Evolutionary conservation across 2,888 invertebrate species (phyloP).

Genomic region (Troilus luridus): DNA sequence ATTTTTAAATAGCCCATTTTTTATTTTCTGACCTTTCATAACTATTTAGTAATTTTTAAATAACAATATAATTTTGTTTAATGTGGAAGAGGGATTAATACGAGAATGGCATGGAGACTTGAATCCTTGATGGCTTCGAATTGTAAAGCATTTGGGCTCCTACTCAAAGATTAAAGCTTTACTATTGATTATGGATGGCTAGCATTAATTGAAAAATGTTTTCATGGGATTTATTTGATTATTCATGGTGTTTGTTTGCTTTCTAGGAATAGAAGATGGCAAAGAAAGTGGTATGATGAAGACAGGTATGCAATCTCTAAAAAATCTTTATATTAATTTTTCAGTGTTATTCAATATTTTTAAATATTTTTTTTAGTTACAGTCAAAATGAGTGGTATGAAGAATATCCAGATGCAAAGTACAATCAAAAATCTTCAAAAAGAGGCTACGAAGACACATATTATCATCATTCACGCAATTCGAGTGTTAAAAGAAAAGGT

Average conservation of each 20-base stretch:
- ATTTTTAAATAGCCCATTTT: no score
- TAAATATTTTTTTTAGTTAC: constrained; percentile 67
- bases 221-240: background rate
- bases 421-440: constrained; percentile 60
- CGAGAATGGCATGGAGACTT: no score
- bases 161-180: background rate
- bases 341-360: background rate
- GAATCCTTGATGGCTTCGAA: no score
- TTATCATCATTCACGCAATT: constrained; percentile 61
- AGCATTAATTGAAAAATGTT: background rate
- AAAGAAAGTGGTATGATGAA: constrained; percentile 73
- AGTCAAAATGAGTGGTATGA: constrained; percentile 75
- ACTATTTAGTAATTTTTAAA: no score
- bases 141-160: background rate
- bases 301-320: constrained; percentile 70
- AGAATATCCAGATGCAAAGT: constrained; percentile 67
- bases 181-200: background rate
- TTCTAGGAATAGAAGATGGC: constrained; percentile 71
- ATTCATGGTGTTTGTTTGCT: background rate
- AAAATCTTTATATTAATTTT: background rate
- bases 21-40: no score
- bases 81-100: no score
- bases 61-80: no score
- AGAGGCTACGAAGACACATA: constrained; percentile 63
- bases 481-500: constrained; percentile 64